phyloP scores from a whole-genome alignment of 2,113 vertebrate species.

The Dicaeum eximium region DNA sequence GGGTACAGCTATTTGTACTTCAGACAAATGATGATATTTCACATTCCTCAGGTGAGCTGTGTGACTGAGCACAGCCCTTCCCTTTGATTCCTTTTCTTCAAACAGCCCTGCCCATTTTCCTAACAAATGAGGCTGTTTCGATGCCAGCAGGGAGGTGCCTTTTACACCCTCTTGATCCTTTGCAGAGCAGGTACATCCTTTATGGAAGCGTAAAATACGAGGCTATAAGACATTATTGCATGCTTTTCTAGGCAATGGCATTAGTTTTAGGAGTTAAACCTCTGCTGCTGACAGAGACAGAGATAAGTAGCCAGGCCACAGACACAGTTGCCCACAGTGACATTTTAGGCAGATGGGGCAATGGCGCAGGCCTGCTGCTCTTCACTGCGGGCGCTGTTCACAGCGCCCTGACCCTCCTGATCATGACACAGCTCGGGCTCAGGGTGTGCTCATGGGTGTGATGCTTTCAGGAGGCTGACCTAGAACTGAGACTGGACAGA shows the following conservation, averaged over 20 bases:
- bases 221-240: fast-evolving
- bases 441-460: not conserved
- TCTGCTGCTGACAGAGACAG: fast-evolving
- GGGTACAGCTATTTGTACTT: not conserved
- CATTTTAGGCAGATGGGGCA: fast-evolving
- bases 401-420: fast-evolving
- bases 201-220: not conserved
- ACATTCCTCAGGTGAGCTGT: not conserved
- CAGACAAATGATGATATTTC: not conserved
- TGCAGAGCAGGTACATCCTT: not conserved
- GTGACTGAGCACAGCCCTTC: not conserved
- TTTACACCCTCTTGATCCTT: not conserved
- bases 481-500: no score
- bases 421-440: fast-evolving
- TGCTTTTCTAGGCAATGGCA: not conserved
- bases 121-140: not conserved
- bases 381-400: not conserved
- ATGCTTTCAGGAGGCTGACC: no score
- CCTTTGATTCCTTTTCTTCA: not conserved
- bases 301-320: not conserved
- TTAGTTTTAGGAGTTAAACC: not conserved
- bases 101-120: not conserved
- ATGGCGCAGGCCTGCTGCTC: no score
- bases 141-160: not conserved
- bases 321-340: fast-evolving